Conservation (phyloP, 2,888 invertebrate genomes). For the Cephus sareptanus region DNA sequence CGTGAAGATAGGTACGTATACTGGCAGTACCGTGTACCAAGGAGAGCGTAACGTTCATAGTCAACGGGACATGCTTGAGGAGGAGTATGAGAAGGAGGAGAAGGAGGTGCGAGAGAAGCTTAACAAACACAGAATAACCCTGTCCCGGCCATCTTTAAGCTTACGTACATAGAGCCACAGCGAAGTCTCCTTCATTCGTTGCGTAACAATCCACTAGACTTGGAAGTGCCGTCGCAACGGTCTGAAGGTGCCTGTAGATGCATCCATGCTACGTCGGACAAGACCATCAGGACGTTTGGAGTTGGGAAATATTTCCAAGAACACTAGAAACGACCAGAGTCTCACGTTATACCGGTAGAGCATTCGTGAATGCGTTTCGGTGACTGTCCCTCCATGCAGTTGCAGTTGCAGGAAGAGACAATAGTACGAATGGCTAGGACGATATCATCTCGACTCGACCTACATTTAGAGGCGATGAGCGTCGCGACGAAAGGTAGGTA, state of each 20-base stretch:
- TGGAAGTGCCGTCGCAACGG: not conserved
- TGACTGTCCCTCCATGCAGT: not conserved
- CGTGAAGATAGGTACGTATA: not conserved
- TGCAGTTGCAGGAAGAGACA: not conserved
- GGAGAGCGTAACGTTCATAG: not conserved
- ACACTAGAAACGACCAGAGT: not conserved
- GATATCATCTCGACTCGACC: not conserved
- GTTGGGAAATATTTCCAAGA: not conserved
- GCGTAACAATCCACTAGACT: not conserved
- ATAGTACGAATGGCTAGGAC: not conserved
- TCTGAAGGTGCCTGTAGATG: not conserved
- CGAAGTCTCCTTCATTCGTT: not conserved
- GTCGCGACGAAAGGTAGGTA: not conserved
- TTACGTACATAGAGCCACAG: not conserved
- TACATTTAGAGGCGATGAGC: not conserved
- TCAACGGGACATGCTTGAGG: not conserved
- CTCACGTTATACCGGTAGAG: not conserved
- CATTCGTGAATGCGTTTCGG: not conserved
- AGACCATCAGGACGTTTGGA: not conserved
- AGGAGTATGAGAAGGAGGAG: not conserved
- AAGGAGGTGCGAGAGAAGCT: not conserved
- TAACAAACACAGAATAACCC: not conserved
- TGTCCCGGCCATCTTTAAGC: not conserved
- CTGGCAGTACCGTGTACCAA: not conserved
- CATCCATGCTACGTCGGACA: not conserved